Conservation (phyloP, 2,888 invertebrate species). For the Dichetophora obliterata region DNA sequence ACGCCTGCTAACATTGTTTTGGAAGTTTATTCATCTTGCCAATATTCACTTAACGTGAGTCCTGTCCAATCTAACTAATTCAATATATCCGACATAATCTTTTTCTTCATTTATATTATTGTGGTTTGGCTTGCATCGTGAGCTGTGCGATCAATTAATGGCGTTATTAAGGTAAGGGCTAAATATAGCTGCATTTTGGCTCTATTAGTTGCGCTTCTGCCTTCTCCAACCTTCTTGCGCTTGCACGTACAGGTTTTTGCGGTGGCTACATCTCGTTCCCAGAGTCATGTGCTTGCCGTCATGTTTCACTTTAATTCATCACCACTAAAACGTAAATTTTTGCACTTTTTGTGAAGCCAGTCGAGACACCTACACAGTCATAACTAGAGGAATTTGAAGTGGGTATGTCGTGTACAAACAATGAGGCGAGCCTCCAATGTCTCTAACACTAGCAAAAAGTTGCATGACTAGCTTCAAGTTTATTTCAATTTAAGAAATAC, state of each 20-base stretch:
- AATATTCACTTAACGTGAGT: too few relatives aligned
- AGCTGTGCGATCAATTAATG: not conserved
- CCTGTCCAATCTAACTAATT: too few relatives aligned
- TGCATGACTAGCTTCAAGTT: slow-evolving; percentile 48
- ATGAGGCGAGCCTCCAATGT: slow-evolving; percentile 60
- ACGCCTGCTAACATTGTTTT: too few relatives aligned
- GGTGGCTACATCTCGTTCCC: not conserved
- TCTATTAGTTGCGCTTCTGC: not conserved
- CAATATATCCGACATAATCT: too few relatives aligned
- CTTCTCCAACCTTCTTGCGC: not conserved
- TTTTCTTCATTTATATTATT: slow-evolving; percentile 32
- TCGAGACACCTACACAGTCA: slow-evolving; percentile 21
- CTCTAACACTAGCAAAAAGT: slow-evolving; percentile 45
- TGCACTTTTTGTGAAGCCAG: slow-evolving; percentile 25
- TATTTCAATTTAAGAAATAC: slow-evolving; percentile 25
- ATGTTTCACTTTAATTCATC: slow-evolving; percentile 20
- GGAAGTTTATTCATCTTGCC: too few relatives aligned
- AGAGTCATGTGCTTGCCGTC: slow-evolving; percentile 38
- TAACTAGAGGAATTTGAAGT: slow-evolving; percentile 37
- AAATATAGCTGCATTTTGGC: slow-evolving; percentile 34
- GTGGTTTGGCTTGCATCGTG: slow-evolving; percentile 23
- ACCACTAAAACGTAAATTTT: not conserved
- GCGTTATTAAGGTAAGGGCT: slow-evolving; percentile 17
- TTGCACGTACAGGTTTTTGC: not conserved
- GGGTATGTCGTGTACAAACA: slow-evolving; percentile 53